phyloP scores from a whole-genome alignment of 2,797 vertebrate genomes.

The Tadarida brasiliensis region DNA sequence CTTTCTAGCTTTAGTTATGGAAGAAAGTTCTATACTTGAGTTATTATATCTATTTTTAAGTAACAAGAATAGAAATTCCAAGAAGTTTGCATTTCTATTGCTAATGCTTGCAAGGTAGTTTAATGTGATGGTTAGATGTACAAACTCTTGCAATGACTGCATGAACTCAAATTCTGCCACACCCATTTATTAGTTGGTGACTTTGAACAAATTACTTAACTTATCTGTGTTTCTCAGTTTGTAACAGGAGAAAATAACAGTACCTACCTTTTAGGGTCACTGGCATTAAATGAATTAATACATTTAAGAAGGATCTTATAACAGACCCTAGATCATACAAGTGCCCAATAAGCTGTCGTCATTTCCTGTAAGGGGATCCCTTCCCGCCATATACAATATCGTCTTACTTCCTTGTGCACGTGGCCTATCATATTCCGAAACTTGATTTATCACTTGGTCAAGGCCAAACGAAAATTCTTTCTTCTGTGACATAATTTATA shows the following conservation, averaged over 20 bases:
- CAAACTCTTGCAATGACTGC: not conserved
- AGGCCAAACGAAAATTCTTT: not conserved
- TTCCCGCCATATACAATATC: not conserved
- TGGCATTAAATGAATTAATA: conserved; percentile 8
- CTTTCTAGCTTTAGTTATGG: not conserved
- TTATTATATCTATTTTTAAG: conserved; percentile 50
- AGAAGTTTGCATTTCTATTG: conserved; percentile 32
- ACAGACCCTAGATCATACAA: not conserved
- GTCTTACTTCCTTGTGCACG: not conserved
- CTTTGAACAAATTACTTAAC: conserved; percentile 2
- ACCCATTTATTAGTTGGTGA: not conserved
- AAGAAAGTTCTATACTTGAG: conserved; percentile 6
- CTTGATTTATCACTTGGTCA: not conserved
- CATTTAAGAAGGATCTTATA: not conserved
- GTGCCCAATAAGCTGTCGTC: not conserved
- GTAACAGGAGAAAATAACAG: not conserved
- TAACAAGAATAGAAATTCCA: conserved; percentile 54
- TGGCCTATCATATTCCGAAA: not conserved
- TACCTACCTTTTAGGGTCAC: not conserved
- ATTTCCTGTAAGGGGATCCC: not conserved
- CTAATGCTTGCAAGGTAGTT: not conserved
- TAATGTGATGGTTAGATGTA: not conserved
- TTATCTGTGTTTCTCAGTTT: not conserved
- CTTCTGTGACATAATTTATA: not conserved
- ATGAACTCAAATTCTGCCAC: not conserved